A percentile compares a stretch with the other conserved stretches of the same genome.
phyloP scores from a whole-genome alignment of 2,113 vertebrate genomes.

The Varanus salvator region DNA sequence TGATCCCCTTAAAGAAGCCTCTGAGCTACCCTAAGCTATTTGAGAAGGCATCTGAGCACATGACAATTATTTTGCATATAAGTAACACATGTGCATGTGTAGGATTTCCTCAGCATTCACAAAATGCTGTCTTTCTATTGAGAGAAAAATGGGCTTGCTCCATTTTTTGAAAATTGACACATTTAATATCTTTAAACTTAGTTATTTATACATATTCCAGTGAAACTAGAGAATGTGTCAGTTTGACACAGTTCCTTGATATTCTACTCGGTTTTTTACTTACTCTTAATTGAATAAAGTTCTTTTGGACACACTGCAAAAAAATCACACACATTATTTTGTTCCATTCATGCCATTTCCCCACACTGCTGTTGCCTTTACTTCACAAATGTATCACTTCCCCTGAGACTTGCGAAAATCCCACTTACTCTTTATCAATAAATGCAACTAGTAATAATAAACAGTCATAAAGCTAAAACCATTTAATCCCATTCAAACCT shows the following conservation, averaged over 20 bases:
- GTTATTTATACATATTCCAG: accelerated
- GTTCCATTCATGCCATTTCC: neutral
- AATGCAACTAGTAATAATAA: slow-evolving; percentile 41
- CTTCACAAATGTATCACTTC: slow-evolving; percentile 7
- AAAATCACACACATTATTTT: accelerated
- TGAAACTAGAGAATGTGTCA: neutral
- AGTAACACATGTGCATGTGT: neutral
- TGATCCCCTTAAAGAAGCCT: neutral
- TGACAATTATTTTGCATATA: neutral
- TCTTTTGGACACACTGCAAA: neutral
- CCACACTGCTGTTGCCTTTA: neutral
- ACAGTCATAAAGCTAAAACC: slow-evolving; percentile 70
- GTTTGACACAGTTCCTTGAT: neutral
- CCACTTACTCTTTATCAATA: slow-evolving; percentile 53
- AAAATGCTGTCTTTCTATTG: neutral
- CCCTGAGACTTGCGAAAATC: slow-evolving; percentile 50
- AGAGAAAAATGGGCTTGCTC: neutral
- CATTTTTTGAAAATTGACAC: neutral
- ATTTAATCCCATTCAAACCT: slow-evolving; percentile 71
- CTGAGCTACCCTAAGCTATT: neutral
- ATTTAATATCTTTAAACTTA: neutral
- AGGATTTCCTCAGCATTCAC: neutral
- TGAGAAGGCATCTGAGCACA: neutral
- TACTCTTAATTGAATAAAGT: neutral
- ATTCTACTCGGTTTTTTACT: neutral